These are phyloP conservation scores for Lithobates sylvaticus DNA, from an alignment of 2,797 vertebrate species.

Conservation along the genomic window DNA sequence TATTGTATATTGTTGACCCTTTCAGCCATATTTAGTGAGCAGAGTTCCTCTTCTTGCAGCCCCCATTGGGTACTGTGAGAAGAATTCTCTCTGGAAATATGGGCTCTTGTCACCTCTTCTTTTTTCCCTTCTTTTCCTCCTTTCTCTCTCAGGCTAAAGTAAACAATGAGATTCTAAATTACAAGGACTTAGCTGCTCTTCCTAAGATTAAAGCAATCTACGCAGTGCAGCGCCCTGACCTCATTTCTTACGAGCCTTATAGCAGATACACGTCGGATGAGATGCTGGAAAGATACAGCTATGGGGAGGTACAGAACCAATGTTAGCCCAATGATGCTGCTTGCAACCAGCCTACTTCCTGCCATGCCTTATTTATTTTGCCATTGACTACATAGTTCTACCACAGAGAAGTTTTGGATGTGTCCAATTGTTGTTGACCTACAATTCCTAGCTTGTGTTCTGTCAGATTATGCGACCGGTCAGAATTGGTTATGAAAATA, in stretches of 20 bases:
- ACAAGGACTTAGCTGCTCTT: conserved; percentile 98
- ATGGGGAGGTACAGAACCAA: conserved; percentile 88
- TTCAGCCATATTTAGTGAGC: conserved; percentile 51
- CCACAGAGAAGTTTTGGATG: background rate
- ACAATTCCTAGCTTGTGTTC: background rate
- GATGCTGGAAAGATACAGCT: conserved; percentile 93
- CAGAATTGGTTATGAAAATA: too few species aligned
- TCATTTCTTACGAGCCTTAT: conserved; percentile 94
- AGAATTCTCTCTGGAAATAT: conserved; percentile 44
- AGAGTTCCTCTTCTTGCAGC: conserved; percentile 9
- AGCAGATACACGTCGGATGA: conserved; percentile 93
- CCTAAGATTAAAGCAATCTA: conserved; percentile 99
- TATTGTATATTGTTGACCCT: conserved; percentile 24
- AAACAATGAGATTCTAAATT: conserved; percentile 98
- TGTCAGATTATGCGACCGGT: too few species aligned
- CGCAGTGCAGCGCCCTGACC: conserved; percentile 95
- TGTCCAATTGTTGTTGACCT: background rate
- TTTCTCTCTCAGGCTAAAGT: conserved; percentile 89
- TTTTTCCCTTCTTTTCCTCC: conserved; percentile 63
- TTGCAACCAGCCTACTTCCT: conserved; percentile 5
- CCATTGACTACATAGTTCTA: background rate
- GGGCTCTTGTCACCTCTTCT: background rate
- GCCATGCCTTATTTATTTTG: background rate
- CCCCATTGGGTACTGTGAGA: background rate
- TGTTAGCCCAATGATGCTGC: background rate